Evolutionary conservation across 2,888 invertebrate species (phyloP).

Genomic region (Acrocyrtus sp.): DNA sequence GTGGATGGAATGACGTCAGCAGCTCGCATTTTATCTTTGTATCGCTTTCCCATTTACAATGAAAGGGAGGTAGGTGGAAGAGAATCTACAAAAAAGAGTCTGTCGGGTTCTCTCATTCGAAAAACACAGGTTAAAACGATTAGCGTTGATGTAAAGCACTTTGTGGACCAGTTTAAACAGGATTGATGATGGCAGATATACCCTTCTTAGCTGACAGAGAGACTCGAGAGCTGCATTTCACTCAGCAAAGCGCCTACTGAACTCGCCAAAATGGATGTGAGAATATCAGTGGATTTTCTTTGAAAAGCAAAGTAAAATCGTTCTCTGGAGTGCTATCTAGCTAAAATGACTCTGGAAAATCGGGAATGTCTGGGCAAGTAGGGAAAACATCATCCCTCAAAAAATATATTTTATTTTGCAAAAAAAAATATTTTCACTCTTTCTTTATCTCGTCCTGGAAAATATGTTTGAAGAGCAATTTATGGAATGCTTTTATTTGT

Average conservation of each 20-base stretch:
- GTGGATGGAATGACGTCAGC: too few relatives aligned
- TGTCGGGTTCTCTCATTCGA: too few relatives aligned
- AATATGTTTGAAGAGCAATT: neutral
- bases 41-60: too few relatives aligned
- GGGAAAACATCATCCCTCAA: neutral
- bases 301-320: slow-evolving; percentile 34
- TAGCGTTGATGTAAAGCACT: slow-evolving; percentile 50
- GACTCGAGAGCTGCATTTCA: slow-evolving; percentile 1
- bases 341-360: neutral
- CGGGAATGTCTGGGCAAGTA: neutral
- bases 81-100: too few relatives aligned
- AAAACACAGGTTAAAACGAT: too few relatives aligned
- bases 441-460: neutral
- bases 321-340: slow-evolving; percentile 28
- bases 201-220: neutral
- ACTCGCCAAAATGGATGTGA: neutral
- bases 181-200: slow-evolving; percentile 26
- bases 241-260: neutral
- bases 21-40: too few relatives aligned
- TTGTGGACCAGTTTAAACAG: slow-evolving; percentile 46
- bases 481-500: neutral
- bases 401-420: neutral
- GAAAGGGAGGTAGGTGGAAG: too few relatives aligned
- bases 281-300: too few relatives aligned
- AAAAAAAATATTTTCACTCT: neutral